Base-by-base conservation (phyloP, 2,888 invertebrate genomes). In the Hipparchia sbordonii region DNA sequence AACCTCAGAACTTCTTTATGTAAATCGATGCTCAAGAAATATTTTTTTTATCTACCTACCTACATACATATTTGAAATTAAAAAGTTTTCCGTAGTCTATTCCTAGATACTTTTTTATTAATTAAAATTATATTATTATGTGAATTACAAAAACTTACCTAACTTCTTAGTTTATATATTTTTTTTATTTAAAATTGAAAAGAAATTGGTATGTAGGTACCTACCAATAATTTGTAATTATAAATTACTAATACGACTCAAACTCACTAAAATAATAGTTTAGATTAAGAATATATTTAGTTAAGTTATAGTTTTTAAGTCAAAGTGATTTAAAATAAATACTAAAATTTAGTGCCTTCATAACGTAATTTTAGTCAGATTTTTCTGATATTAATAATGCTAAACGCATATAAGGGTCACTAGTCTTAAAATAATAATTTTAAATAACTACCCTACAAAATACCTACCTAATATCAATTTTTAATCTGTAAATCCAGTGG, bases 381-480 rank as follows among this genome's bases (percentile, higher is more conserved):
- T 82, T 79, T 74, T 77, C 48, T 62, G 48, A 60, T 69, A 60
- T 46, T 70, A 70, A 70, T 73, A 72, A 80, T 80, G 79, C 82
- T 78, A 72, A 23, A 78, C 73, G 82, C 82, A 82, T 88, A 83
- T 87, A 89, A 88, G 86, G 77, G 83, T 85, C 51, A 85, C 92
- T 92, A 92, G 92, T 92, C 92, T 88, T 75, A 90, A 88, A 86
- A 61, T 81, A 80, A 77, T 78, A 78, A 70, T 60, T 70, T 72
- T 72, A 72, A 75, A 48, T 62, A 46, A 5, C 39, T 73, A 70
- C 60, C 10, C 39, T 73, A 70, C 60, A 75, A 48, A 67, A 54
- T 10, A 5, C 33, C 52, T 23, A 23, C 23, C 23, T 23, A 23
- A 23, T 23, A 23, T 23, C 23, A 23, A 52, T 12, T 52, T 52